Base-by-base conservation (phyloP, 2,888 invertebrate genomes). In the Clistopyga incitator region DNA sequence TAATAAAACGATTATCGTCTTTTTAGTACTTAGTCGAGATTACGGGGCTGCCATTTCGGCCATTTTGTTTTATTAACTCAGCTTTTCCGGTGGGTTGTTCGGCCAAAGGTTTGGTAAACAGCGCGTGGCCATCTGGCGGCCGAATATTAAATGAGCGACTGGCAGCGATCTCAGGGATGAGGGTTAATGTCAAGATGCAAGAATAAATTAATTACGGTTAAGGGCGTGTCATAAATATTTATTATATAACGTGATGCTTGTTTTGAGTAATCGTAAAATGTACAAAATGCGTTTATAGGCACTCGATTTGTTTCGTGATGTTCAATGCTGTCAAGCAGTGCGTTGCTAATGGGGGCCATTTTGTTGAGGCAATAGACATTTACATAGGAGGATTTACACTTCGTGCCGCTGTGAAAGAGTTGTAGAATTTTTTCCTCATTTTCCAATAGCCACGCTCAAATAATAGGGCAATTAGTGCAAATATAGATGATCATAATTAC, bases 231-330 rank as follows among this genome's bases (percentile, higher is more conserved):
- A 38, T 38, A 38, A 64, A 64, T 42, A 64, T 64, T 42, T 64
- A 64, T 64, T 64, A 38, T 2, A 4, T 38, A 29, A n/a, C 34
- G 15, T 29, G 29, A 59, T 64, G 38, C 11, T 64, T 64, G 11
- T 64, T 64, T 10, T 64, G 20, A 64, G 3, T 20, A 64, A 18
- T 20, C 20, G 4, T 38, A 11, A 38, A 11, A 42, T 64, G 34
- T 64, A 42, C 38, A 20, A 64, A 64, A 38, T 42, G 20, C 64
- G 18, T 11, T 11, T 42, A 64, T 11, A 64, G 64, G 64, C 64
- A 64, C 64, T 64, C 20, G 18, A n/a, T 20, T 64, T 38, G n/a
- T 18, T 8, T 38, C 10, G 11, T 18, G 13, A 38, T 18, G 18
- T 20, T 11, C 8, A 20, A 64, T n/a, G 42, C 61, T 18, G n/a